Conservation (phyloP, 2,797 vertebrate species). For the Leucoraja ocellata region DNA sequence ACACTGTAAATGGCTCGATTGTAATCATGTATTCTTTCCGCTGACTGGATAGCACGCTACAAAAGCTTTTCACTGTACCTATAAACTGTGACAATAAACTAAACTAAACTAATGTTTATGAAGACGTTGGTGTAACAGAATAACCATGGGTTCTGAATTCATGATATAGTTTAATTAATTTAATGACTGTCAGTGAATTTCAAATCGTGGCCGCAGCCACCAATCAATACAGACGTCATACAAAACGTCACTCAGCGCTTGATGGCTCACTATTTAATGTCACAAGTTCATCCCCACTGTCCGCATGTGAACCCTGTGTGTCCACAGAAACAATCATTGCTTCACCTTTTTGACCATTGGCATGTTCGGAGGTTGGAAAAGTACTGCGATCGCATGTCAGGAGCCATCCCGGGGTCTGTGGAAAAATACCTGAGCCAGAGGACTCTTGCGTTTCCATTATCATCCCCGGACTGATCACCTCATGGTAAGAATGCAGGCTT, state of each 20-base stretch:
- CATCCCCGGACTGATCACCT: background rate
- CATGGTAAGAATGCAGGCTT: background rate
- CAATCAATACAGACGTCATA: background rate
- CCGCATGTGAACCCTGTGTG: background rate
- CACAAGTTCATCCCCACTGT: conserved; percentile 9
- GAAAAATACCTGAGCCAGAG: background rate
- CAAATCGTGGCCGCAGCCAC: background rate
- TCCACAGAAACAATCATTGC: conserved; percentile 20
- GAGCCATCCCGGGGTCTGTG: background rate
- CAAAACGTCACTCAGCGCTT: background rate
- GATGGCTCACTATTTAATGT: background rate
- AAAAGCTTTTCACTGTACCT: too few relatives aligned
- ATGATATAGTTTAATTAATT: background rate
- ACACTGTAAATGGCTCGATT: too few relatives aligned
- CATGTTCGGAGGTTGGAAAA: background rate
- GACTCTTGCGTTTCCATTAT: background rate
- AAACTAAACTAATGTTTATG: background rate
- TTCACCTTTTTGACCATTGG: background rate
- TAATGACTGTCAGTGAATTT: conserved; percentile 5
- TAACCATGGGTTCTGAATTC: background rate
- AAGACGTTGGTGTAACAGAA: background rate
- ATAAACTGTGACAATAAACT: too few relatives aligned
- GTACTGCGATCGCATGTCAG: background rate
- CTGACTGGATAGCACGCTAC: too few relatives aligned
- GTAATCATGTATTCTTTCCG: too few relatives aligned